A percentile compares a stretch with the other conserved stretches of the same genome.
These are phyloP conservation scores for Gobius niger DNA, from an alignment of 2,113 vertebrate species.

Conservation along the genomic window DNA sequence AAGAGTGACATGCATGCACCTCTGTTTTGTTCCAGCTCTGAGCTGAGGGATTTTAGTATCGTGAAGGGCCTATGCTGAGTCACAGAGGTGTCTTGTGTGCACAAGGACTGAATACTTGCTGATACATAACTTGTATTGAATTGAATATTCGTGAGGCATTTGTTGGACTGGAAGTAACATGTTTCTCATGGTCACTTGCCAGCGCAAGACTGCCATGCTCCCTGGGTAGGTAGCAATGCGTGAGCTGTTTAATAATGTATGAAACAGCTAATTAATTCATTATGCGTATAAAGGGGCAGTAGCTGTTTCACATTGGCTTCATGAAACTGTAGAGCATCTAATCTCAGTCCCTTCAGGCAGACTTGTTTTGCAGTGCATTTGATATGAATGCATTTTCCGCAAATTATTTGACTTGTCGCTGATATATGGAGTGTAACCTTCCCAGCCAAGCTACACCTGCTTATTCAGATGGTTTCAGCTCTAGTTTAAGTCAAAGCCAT, in stretches of 20 bases:
- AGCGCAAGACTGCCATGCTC: constrained; percentile 34
- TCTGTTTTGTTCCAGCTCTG: constrained; percentile 4
- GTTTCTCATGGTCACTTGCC: constrained; percentile 26
- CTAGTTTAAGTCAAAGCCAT: constrained; percentile 2
- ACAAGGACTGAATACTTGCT: constrained; percentile 24
- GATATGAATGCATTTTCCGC: background rate
- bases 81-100: constrained; percentile 42
- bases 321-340: constrained; percentile 30
- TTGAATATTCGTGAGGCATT: too few species aligned
- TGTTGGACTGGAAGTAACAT: background rate
- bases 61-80: constrained; percentile 49
- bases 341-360: constrained; percentile 6
- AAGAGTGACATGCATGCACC: background rate
- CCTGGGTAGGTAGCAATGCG: constrained; percentile 38
- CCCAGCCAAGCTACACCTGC: constrained; percentile 16
- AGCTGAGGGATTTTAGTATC: constrained; percentile 8
- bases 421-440: constrained; percentile 21
- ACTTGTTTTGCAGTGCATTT: background rate
- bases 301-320: constrained; percentile 47
- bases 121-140: too few species aligned
- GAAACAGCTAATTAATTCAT: constrained; percentile 76
- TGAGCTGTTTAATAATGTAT: constrained; percentile 76
- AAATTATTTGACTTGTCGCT: constrained; percentile 13
- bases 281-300: constrained; percentile 54
- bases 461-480: constrained; percentile 46